Percentiles rank a stretch among this genome's conserved stretches.
Evolutionary conservation across 2,888 invertebrate genomes (phyloP).

Genomic region (Dynastes hyllus): DNA sequence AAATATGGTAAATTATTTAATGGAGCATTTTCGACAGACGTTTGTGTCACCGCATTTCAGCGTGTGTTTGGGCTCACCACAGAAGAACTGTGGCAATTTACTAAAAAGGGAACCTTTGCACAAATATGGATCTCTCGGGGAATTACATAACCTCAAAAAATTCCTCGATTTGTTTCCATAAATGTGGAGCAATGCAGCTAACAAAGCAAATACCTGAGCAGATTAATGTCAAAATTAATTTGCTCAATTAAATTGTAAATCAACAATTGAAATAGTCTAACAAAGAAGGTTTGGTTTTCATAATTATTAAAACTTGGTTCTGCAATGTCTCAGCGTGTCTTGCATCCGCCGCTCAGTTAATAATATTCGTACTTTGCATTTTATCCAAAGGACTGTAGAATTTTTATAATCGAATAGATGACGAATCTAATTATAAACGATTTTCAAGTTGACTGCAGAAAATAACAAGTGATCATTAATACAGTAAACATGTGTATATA

Average conservation of each 20-base stretch:
- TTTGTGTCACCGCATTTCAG: neutral
- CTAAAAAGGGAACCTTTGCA: neutral
- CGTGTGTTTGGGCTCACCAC: conserved; percentile 17
- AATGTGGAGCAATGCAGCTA: neutral
- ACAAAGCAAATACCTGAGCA: too few species aligned
- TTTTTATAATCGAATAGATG: neutral
- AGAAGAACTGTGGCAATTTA: neutral
- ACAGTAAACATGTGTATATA: conserved; percentile 4
- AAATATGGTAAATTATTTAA: too few species aligned
- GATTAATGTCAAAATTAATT: neutral
- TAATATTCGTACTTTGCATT: conserved; percentile 10
- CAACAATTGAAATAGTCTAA: neutral
- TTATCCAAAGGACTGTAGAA: neutral
- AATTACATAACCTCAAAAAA: conserved; percentile 17
- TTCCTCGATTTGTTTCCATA: conserved; percentile 1
- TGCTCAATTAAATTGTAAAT: neutral
- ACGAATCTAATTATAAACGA: neutral
- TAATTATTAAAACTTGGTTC: neutral
- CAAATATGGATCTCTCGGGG: neutral
- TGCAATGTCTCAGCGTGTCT: neutral
- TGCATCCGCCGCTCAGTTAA: neutral
- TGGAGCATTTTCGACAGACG: too few species aligned
- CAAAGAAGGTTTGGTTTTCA: neutral
- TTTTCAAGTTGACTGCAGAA: neutral
- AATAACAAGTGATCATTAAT: conserved; percentile 4